Percentiles rank a stretch among this genome's conserved stretches.
phyloP scores from a whole-genome alignment of 2,888 invertebrate genomes.

The Caenorhabditis sp. region DNA sequence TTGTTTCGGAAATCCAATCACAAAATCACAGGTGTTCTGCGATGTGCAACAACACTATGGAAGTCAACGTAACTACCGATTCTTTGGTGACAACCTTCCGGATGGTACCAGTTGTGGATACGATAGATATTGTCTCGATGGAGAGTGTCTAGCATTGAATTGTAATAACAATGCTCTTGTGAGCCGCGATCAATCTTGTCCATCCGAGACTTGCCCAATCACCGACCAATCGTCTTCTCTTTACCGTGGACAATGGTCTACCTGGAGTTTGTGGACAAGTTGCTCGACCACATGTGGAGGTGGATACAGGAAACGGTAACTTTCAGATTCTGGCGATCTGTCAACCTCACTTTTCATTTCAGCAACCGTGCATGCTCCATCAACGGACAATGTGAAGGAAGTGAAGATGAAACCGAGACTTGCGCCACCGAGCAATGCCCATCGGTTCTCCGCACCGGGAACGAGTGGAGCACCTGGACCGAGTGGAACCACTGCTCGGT shows the following conservation, averaged over 20 bases:
- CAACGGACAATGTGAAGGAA: constrained; percentile 78
- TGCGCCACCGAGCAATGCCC: constrained; percentile 78
- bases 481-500: constrained; percentile 79
- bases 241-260: constrained; percentile 74
- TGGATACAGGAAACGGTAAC: constrained; percentile 74
- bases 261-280: constrained; percentile 78
- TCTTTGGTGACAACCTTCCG: constrained; percentile 83
- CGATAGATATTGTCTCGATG: constrained; percentile 82
- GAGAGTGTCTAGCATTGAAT: constrained; percentile 81
- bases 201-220: constrained; percentile 72
- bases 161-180: constrained; percentile 79
- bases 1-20: background rate
- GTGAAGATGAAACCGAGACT: constrained; percentile 73
- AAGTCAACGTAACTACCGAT: constrained; percentile 81
- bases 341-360: background rate
- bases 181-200: constrained; percentile 78
- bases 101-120: constrained; percentile 83
- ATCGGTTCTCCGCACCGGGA: constrained; percentile 41
- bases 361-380: constrained; percentile 75
- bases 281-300: constrained; percentile 81
- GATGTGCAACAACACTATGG: constrained; percentile 80
- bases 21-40: constrained; percentile 81
- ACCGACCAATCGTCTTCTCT: constrained; percentile 49
- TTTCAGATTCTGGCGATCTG: background rate
- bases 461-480: constrained; percentile 80